A percentile compares a stretch with the other conserved stretches of the same genome.
These are phyloP conservation scores for Parambassis ranga DNA, from an alignment of 2,797 vertebrate species.

Conservation along the genomic window DNA sequence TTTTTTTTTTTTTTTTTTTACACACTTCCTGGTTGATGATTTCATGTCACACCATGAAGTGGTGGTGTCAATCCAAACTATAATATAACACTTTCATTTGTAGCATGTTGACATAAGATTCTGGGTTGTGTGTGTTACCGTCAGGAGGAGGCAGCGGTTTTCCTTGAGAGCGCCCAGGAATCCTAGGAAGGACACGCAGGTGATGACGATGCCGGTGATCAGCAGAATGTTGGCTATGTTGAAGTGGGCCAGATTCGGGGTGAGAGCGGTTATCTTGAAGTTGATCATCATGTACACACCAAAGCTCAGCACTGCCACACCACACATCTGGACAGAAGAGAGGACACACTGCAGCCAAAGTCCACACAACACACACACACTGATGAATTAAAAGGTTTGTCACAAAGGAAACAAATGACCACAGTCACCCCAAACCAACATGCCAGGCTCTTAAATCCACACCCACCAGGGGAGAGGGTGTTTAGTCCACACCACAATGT, in stretches of 20 bases:
- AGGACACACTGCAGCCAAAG: background rate
- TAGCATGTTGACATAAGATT: no score
- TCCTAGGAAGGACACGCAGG: conserved; percentile 82
- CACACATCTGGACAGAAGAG: conserved; percentile 66
- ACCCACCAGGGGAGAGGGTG: no score
- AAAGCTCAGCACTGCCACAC: conserved; percentile 58
- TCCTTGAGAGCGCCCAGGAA: conserved; percentile 83
- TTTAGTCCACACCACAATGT: no score
- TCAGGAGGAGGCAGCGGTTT: conserved; percentile 82
- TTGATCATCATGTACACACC: conserved; percentile 67
- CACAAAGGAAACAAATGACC: no score
- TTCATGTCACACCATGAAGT: no score
- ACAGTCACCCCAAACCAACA: no score
- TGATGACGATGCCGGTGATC: conserved; percentile 78
- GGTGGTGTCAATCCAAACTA: no score
- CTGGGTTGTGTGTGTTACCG: conserved; percentile 60
- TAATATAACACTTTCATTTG: no score
- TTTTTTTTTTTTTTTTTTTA: no score
- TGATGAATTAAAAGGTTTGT: no score
- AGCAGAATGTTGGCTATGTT: conserved; percentile 68
- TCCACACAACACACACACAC: background rate
- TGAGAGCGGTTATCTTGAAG: conserved; percentile 30
- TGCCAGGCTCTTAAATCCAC: no score
- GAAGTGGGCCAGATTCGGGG: conserved; percentile 51
- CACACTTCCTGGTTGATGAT: no score